phyloP scores from a whole-genome alignment of 2,888 invertebrate species.

The Euphydryas editha region DNA sequence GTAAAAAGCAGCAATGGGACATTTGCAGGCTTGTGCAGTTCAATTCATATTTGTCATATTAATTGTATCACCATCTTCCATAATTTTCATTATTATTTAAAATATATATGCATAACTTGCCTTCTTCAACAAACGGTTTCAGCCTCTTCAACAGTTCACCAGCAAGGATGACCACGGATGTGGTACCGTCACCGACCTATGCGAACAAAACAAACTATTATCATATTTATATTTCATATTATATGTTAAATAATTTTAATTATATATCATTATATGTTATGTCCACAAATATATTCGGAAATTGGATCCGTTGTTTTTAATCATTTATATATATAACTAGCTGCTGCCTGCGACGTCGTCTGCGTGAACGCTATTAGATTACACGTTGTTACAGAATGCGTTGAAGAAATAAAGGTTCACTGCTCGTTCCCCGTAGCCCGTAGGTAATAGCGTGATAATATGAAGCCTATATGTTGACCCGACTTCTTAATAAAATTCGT shows the following conservation, averaged over 20 bases:
- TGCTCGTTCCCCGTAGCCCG: no score
- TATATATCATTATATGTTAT: slow-evolving; percentile 42
- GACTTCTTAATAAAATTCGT: no score
- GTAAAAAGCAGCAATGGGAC: no score
- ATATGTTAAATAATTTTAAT: not conserved
- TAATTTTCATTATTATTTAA: not conserved
- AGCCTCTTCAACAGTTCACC: slow-evolving; percentile 97
- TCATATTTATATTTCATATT: not conserved
- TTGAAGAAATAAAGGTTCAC: no score
- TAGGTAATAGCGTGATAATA: no score
- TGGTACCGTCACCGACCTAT: slow-evolving; percentile 99
- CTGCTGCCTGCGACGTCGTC: no score
- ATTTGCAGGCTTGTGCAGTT: no score
- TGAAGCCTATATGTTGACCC: no score
- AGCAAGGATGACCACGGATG: slow-evolving; percentile 97
- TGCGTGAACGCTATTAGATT: no score
- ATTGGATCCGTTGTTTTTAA: slow-evolving; percentile 74
- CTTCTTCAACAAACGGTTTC: slow-evolving; percentile 98
- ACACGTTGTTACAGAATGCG: no score
- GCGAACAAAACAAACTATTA: slow-evolving; percentile 31
- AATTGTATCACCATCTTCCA: not conserved
- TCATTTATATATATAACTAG: slow-evolving; percentile 53
- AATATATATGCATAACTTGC: slow-evolving; percentile 47
- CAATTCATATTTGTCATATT: no score
- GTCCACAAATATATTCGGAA: slow-evolving; percentile 59